A percentile compares a stretch with the other conserved stretches of the same genome.
phyloP scores from a whole-genome alignment of 2,113 vertebrate species.

The Progne subis region DNA sequence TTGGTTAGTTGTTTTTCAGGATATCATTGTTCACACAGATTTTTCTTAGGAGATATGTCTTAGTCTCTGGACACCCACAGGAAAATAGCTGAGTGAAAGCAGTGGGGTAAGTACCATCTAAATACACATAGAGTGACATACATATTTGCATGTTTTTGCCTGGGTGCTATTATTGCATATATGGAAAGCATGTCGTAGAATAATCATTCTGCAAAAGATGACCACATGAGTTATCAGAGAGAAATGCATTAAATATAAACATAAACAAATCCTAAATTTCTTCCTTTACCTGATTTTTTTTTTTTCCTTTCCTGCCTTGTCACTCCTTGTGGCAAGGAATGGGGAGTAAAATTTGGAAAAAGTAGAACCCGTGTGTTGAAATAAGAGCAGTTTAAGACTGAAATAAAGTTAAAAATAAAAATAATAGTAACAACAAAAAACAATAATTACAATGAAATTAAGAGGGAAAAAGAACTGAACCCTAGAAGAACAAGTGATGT shows the following conservation, averaged over 20 bases:
- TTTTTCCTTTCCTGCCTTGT: neutral
- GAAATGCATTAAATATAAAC: neutral
- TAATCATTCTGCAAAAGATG: neutral
- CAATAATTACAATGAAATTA: neutral
- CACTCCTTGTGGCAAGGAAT: too few relatives aligned
- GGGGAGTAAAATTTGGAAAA: fast-evolving
- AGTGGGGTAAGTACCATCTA: neutral
- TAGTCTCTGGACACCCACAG: neutral
- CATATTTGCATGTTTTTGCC: neutral
- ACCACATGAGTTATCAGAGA: neutral
- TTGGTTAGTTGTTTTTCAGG: neutral
- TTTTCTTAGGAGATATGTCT: neutral
- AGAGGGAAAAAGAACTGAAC: neutral
- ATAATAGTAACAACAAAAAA: too few relatives aligned
- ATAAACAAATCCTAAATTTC: neutral
- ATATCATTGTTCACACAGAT: neutral
- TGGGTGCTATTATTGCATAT: neutral
- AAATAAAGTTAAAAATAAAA: neutral
- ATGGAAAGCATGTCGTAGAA: neutral
- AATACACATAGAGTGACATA: neutral
- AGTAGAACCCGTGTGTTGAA: fast-evolving
- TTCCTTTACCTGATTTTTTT: neutral
- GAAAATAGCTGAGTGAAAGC: neutral
- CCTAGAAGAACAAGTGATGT: neutral
- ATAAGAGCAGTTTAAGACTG: neutral